Conservation (phyloP, 2,888 invertebrate genomes). For the Eugnorisma glareosa region DNA sequence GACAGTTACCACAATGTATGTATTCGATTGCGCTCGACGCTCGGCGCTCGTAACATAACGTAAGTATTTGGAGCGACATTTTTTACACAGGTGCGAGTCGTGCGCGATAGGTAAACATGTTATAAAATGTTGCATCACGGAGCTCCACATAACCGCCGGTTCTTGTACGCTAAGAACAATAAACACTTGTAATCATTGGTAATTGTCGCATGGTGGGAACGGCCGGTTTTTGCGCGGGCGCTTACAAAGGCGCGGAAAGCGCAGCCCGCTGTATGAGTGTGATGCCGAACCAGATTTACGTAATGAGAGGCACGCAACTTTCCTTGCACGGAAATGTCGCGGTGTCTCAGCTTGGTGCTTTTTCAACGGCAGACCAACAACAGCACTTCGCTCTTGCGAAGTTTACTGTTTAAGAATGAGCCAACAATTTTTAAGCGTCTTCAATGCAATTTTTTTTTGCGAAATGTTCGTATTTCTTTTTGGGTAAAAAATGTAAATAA, state of each 20-base stretch:
- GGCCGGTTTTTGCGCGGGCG: slow-evolving; percentile 80
- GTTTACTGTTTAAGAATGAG: slow-evolving; percentile 28
- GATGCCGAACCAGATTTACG: slow-evolving; percentile 84
- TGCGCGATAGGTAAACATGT: slow-evolving; percentile 69
- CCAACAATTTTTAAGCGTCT: slow-evolving; percentile 18
- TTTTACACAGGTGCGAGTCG: slow-evolving; percentile 63
- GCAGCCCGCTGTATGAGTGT: slow-evolving; percentile 63
- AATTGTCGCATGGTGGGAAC: slow-evolving; percentile 83
- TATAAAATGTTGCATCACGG: slow-evolving; percentile 75
- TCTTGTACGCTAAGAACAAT: slow-evolving; percentile 82
- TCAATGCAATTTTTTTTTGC: slow-evolving; percentile 1
- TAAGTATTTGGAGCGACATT: slow-evolving; percentile 68
- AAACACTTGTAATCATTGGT: slow-evolving; percentile 82
- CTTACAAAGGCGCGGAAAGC: slow-evolving; percentile 80
- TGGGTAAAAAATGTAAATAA: not conserved
- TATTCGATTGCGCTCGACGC: slow-evolving; percentile 49
- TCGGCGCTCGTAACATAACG: slow-evolving; percentile 57
- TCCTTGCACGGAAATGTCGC: slow-evolving; percentile 76
- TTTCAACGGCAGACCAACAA: slow-evolving; percentile 45
- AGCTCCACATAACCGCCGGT: slow-evolving; percentile 78
- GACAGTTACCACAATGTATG: slow-evolving; percentile 36
- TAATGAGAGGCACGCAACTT: slow-evolving; percentile 79
- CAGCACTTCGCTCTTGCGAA: slow-evolving; percentile 33
- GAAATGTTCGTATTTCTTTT: slow-evolving; percentile 7
- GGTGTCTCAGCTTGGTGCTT: slow-evolving; percentile 49